phyloP scores from a whole-genome alignment of 2,888 invertebrate genomes.

The Cryptus viduatorius region DNA sequence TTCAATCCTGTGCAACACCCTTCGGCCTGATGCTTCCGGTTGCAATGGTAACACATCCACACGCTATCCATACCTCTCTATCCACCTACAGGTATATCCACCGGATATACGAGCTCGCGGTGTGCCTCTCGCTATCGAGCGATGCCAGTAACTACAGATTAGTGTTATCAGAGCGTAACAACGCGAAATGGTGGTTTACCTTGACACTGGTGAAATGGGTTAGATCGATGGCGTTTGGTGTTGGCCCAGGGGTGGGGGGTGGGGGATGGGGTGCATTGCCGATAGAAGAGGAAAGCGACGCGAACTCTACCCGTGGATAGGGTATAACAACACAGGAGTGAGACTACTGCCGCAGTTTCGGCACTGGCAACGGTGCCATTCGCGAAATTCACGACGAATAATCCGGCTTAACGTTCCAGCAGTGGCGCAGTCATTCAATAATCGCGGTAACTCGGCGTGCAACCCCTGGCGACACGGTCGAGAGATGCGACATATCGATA shows the following conservation, averaged over 20 bases:
- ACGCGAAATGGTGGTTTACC: conserved; percentile 83
- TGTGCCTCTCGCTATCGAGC: conserved; percentile 76
- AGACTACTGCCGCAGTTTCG: conserved; percentile 58
- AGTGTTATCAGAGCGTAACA: conserved; percentile 84
- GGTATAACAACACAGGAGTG: conserved; percentile 43
- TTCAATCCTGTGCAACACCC: conserved; percentile 55
- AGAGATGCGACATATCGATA: conserved; percentile 24
- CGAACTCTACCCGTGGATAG: conserved; percentile 25
- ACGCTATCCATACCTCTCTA: conserved; percentile 22
- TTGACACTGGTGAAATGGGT: conserved; percentile 82
- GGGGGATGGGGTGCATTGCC: background rate
- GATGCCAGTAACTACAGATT: conserved; percentile 83
- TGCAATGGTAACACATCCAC: conserved; percentile 22
- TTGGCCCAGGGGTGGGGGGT: conserved; percentile 3
- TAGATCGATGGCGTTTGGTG: conserved; percentile 60
- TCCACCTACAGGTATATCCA: conserved; percentile 68
- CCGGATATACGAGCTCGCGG: conserved; percentile 70
- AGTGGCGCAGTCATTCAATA: conserved; percentile 61
- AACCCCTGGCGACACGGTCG: background rate
- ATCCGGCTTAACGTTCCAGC: conserved; percentile 62
- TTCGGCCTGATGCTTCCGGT: conserved; percentile 6
- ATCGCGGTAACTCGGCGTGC: conserved; percentile 22
- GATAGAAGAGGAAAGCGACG: conserved; percentile 21
- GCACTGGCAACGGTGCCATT: conserved; percentile 50
- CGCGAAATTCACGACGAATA: conserved; percentile 62